Evolutionary conservation across 2,888 invertebrate genomes (phyloP), one percentile per base, ranked within the genome.

Genomic region (Ichneumoninae sp.): DNA sequence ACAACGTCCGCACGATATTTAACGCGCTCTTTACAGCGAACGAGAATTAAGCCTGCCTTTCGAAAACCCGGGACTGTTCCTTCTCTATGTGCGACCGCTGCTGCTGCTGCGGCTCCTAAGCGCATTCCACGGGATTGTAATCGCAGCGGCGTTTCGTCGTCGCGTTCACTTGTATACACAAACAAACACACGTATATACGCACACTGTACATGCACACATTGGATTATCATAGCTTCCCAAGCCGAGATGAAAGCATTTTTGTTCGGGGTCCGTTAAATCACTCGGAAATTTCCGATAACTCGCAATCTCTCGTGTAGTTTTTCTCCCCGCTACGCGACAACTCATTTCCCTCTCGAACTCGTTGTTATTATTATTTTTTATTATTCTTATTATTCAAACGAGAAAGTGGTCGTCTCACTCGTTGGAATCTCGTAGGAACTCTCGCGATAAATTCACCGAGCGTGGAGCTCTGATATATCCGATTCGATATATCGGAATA

Each of bases 121-220:
- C 90, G 89, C 92, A 91, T 91, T 91, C 91, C 92, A 89, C 86
- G 87, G 90, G 89, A 90, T 91, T 91, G 90, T 91, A 90, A 91
- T 91, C 89, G 89, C 82, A 87, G 88, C 86, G 87, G 44, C 50
- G 47, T 74, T 74, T 50, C 62, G 22, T 62, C 74, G 74, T 65
- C 33, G 74, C 60, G 19, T 47, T 74, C 47, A 50, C 62, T 60
- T 1, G 22, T 22, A 33, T 16, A 6, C n/a, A 33, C 16, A 62
- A 26, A 62, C 30, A 7, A 30, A 30, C 30, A 16, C 62, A 33
- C 57, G 33, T 16, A 62, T 6, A 33, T 7, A 62, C 6, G 33
- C 44, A 47, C 44, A 16, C 44, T 62, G 62, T 60, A 62, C 13
- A 62, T 44, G 44, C 60, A 60, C 22, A 52, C n/a, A 30, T 3